Base-by-base conservation (phyloP, 2,888 invertebrate species). In the Trisateles emortualis region DNA sequence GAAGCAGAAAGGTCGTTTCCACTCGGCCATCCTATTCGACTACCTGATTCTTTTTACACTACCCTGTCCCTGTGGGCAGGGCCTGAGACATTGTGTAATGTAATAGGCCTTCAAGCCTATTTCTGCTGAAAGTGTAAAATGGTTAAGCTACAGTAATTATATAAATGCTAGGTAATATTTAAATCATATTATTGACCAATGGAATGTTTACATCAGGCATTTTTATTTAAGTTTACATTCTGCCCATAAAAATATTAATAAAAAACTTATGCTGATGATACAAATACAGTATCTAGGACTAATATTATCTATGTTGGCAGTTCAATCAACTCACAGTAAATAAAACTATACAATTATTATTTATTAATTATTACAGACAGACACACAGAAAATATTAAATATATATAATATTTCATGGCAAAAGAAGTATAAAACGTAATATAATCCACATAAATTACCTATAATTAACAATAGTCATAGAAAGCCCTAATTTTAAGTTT, bases 391-490 rank as follows among this genome's bases (percentile, higher is more conserved):
- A 47, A 38, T 43, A 42, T 42, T 30, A 30, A 26, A 17, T 17
- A 42, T 30, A 35, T 35, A 45, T 55, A 52, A 59, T 59, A 63
- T 59, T 63, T 55, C 52, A 68, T 49, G 59, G 68, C 44, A 70
- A 47, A 68, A 26, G 2, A 68, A 60, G 64, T 64, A 68, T 59
- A 68, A 69, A 61, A 58, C 42, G 56, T 64, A 70, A 58, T 59
- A 71, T 61, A 74, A 66, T 66, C 60, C 54, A 52, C 56, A 69
- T 72, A 76, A 77, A 74, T 78, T 75, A 79, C 71, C 59, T 76
- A 78, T 48, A 67, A 64, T 69, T 72, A 73, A 75, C 64, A 74
- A 67, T 60, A 72, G 55, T 47, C 53, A 59, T 47, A 60, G 54
- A 52, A 46, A 59, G 30, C 30, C 38, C 59, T 48, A 56, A 44